phyloP scores from a whole-genome alignment of 2,888 invertebrate genomes.

The Lysandra coridon region DNA sequence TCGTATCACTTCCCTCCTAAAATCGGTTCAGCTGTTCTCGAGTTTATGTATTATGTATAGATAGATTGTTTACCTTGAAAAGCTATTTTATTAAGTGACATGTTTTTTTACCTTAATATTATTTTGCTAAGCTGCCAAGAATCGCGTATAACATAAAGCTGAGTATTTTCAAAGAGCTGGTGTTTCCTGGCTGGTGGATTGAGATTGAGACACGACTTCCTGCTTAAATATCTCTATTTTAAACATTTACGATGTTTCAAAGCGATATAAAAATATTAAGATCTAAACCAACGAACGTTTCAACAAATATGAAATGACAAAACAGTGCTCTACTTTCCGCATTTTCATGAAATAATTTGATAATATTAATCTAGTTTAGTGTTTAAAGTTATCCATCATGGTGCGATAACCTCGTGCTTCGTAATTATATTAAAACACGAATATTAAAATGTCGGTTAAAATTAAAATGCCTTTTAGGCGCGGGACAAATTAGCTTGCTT shows the following conservation, averaged over 20 bases:
- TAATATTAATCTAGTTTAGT: slow-evolving; percentile 8
- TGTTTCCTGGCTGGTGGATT: neutral
- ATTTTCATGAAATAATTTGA: neutral
- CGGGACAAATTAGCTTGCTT: neutral
- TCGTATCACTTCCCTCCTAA: too few relatives aligned
- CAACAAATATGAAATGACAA: slow-evolving; percentile 5
- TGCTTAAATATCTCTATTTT: slow-evolving; percentile 15
- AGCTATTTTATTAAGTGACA: too few relatives aligned
- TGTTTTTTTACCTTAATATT: neutral
- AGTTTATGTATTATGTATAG: too few relatives aligned
- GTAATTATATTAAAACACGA: slow-evolving; percentile 4
- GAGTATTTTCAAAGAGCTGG: neutral
- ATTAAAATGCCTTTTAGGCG: slow-evolving; percentile 4
- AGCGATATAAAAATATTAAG: slow-evolving; percentile 12
- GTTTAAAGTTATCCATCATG: neutral
- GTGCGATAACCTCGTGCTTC: neutral
- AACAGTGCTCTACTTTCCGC: neutral
- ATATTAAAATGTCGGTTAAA: slow-evolving; percentile 9
- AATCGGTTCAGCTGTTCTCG: too few relatives aligned
- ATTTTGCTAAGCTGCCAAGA: neutral
- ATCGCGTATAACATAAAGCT: neutral
- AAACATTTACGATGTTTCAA: slow-evolving; percentile 8
- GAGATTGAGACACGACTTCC: neutral
- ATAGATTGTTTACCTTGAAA: too few relatives aligned
- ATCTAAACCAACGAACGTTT: neutral